These are phyloP conservation scores for Chloroceryle aenea DNA, from an alignment of 2,113 vertebrate genomes.

Conservation along the genomic window DNA sequence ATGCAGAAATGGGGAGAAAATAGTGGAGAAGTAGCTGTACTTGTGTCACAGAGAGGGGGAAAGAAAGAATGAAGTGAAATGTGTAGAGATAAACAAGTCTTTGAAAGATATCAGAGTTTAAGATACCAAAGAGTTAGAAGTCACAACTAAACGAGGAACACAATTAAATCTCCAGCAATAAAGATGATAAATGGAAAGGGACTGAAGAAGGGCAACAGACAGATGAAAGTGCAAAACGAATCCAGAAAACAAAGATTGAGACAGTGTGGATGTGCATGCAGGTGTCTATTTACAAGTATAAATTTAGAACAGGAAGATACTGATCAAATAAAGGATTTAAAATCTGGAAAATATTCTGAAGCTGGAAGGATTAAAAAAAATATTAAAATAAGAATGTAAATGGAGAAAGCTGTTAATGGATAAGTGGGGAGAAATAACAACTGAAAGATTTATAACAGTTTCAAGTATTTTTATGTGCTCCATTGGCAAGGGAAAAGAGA, in stretches of 20 bases:
- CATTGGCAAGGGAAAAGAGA: background rate
- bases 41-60: background rate
- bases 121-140: background rate
- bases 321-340: slow-evolving; percentile 2
- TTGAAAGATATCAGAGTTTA: background rate
- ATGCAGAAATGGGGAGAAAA: background rate
- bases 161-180: background rate
- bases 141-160: background rate
- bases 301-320: slow-evolving; percentile 32
- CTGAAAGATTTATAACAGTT: background rate
- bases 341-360: background rate
- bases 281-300: slow-evolving; percentile 42
- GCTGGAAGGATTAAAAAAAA: background rate
- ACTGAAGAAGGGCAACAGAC: background rate
- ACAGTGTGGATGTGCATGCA: background rate
- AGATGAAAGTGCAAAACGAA: slow-evolving; percentile 16
- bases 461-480: background rate
- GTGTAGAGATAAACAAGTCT: background rate
- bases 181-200: background rate
- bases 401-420: background rate
- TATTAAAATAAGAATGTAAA: slow-evolving; percentile 6
- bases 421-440: background rate
- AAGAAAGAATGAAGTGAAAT: background rate
- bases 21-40: background rate
- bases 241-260: slow-evolving; percentile 16